Conservation (phyloP, 2,888 invertebrate genomes). For the Drosophila rellima region DNA sequence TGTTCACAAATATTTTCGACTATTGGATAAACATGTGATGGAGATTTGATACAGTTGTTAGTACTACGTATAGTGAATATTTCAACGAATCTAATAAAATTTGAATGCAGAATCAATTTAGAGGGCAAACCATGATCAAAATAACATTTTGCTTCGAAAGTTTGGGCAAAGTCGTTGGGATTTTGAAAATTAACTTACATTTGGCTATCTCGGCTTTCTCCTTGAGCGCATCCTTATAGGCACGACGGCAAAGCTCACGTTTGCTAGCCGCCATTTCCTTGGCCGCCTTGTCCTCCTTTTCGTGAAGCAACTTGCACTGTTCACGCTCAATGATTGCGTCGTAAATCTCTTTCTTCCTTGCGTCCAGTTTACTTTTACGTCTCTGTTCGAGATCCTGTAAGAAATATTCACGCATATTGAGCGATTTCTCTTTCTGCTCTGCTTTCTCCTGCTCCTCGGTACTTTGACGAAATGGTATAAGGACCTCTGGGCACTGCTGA, state of each 20-base stretch:
- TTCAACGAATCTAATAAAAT: too few relatives aligned
- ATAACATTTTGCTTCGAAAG: too few relatives aligned
- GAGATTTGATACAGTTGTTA: neutral
- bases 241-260: slow-evolving; percentile 44
- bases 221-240: slow-evolving; percentile 49
- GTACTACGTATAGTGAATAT: too few relatives aligned
- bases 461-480: slow-evolving; percentile 49
- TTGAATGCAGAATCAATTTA: too few relatives aligned
- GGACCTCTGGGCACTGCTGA: slow-evolving; percentile 45
- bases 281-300: slow-evolving; percentile 37
- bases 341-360: slow-evolving; percentile 27
- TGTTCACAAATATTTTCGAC: slow-evolving; percentile 57
- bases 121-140: too few relatives aligned
- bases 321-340: slow-evolving; percentile 51
- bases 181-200: slow-evolving; percentile 47
- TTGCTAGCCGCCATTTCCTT: slow-evolving; percentile 30
- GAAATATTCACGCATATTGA: slow-evolving; percentile 28
- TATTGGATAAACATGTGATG: slow-evolving; percentile 1
- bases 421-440: slow-evolving; percentile 43
- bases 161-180: too few relatives aligned
- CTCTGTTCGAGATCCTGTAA: slow-evolving; percentile 54
- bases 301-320: slow-evolving; percentile 29
- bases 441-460: slow-evolving; percentile 53
- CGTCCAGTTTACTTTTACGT: slow-evolving; percentile 20
- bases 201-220: slow-evolving; percentile 43